A percentile compares a stretch with the other conserved stretches of the same genome.
phyloP scores from a whole-genome alignment of 2,797 vertebrate genomes.

The Threskiornis aethiopicus region DNA sequence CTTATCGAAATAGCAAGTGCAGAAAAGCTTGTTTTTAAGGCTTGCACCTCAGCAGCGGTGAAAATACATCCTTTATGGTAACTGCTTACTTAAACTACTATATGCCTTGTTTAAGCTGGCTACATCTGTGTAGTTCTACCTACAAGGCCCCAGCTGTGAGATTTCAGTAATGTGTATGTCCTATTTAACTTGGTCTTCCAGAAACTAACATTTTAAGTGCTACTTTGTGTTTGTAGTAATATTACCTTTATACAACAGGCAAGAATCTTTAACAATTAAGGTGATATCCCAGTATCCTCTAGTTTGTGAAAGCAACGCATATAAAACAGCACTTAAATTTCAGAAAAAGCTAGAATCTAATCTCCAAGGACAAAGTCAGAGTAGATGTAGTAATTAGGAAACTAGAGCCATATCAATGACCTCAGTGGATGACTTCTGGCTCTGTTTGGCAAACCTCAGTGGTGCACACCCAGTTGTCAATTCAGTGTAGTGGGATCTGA shows the following conservation, averaged over 20 bases:
- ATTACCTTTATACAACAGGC: not conserved
- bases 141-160: not conserved
- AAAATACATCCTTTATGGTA: conserved; percentile 46
- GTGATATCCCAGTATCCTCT: not conserved
- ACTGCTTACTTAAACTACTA: conserved; percentile 26
- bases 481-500: not conserved
- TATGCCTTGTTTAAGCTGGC: conserved; percentile 8
- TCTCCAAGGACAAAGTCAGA: not conserved
- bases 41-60: not conserved
- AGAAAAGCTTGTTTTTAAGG: not conserved
- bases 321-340: not conserved
- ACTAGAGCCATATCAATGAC: not conserved
- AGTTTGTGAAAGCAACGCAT: not conserved
- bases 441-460: not conserved
- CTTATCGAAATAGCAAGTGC: not conserved
- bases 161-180: not conserved
- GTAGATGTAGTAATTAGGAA: not conserved
- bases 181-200: conserved; percentile 2
- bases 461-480: not conserved
- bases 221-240: not conserved
- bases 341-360: not conserved
- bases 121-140: not conserved
- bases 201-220: not conserved
- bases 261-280: not conserved
- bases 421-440: not conserved